Conservation (phyloP, 2,113 vertebrate species). For the Cryptotis parvus region DNA sequence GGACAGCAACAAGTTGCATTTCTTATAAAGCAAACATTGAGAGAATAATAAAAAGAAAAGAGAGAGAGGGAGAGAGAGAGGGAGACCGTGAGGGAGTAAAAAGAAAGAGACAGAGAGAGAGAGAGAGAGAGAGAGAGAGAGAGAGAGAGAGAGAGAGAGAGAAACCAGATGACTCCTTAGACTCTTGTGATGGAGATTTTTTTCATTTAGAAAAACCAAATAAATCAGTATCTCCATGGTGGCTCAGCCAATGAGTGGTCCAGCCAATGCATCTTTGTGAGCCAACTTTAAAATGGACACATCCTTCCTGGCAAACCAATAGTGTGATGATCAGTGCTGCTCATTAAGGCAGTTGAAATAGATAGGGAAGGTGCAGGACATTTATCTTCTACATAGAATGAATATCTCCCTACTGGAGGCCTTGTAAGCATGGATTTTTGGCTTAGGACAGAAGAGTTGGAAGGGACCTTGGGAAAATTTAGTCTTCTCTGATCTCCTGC, state of each 20-base stretch:
- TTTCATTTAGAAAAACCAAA: slow-evolving; percentile 44
- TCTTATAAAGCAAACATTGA: slow-evolving; percentile 70
- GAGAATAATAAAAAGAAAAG: slow-evolving; percentile 49
- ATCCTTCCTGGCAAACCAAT: not conserved
- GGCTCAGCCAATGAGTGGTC: not conserved
- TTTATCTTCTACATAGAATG: not conserved
- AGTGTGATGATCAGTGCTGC: not conserved
- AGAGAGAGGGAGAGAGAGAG: not conserved
- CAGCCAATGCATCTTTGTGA: not conserved
- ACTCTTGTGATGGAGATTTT: not conserved
- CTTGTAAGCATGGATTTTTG: not conserved
- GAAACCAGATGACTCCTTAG: not conserved
- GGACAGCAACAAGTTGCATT: slow-evolving; percentile 77
- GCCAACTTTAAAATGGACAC: not conserved
- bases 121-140: not conserved
- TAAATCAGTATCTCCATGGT: not conserved
- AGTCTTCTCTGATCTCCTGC: not conserved
- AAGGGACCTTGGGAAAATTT: not conserved
- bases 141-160: not conserved
- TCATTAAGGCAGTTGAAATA: not conserved
- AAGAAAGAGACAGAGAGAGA: too few relatives aligned
- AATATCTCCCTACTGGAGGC: not conserved
- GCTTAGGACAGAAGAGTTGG: not conserved
- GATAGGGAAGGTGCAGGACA: not conserved
- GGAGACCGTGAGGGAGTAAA: too few relatives aligned